Evolutionary conservation across 2,113 vertebrate species (phyloP), one percentile per base, ranked within the genome.

Genomic region (Phainopepla nitens): DNA sequence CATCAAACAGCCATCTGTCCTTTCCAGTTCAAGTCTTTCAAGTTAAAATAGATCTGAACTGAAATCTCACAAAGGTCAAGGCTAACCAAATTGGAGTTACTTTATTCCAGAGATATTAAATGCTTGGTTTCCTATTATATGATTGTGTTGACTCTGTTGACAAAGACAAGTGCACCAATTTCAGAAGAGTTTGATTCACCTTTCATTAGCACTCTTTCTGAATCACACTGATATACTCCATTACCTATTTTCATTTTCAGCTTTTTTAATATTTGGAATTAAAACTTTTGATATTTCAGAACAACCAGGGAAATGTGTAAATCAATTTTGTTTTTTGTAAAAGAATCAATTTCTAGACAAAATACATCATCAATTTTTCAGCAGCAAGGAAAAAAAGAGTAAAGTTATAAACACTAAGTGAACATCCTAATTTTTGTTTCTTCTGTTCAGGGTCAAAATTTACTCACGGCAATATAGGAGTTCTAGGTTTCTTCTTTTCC

Each of bases 51-150:
- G 50, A 94, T 56, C 54, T 76, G 33, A 87, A 93, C 66, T 66
- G 75, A 96, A 94, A 91, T 57, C 45, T 93, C 62, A 71, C 44
- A 93, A 95, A 93, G 70, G 89, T 94, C 75, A 94, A 87, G 22
- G 53, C n/a, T 76, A 61, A 69, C n/a, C 8, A 88, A 94, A 87
- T 17, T 45, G 45, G 23, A 79, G 33, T 25, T 79, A 17, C 24
- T 94, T 72, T 85, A 82, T 68, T 91, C 25, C 33, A 69, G 41
- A 64, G 19, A 53, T 56, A 83, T 53, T 69, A 78, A 72, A 85
- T 2, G 4, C 25, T 53, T 69, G 14, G 28, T 53, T 84, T 93
- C 36, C 20, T 41, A 31, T 28, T 65, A 15, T 45, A 53, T 14
- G 13, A 5, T 53, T 72, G 13, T 35, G 10, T 80, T 72, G 49